These are phyloP conservation scores for Sycobia sp. DNA, from an alignment of 1,140 invertebrate species.

Conservation along the genomic window DNA sequence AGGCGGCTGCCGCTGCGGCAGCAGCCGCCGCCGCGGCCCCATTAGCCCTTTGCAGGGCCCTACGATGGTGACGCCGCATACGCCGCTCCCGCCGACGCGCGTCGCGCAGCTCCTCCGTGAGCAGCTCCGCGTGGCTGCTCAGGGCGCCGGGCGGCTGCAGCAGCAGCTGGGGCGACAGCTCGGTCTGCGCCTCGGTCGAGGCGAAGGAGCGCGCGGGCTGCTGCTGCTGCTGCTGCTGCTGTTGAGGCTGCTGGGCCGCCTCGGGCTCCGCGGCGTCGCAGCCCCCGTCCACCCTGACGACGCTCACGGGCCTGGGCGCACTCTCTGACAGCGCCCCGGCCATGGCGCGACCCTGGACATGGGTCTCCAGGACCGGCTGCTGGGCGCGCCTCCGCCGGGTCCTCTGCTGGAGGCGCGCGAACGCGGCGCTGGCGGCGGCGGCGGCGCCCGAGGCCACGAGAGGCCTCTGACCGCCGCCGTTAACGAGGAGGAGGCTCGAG, in stretches of 20 bases:
- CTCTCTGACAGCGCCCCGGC: slow-evolving; percentile 57
- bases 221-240: slow-evolving; percentile 45
- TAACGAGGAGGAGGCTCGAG: background rate
- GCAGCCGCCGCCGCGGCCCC: slow-evolving; percentile 37
- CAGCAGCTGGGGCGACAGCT: slow-evolving; percentile 40
- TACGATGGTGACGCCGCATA: slow-evolving; percentile 50
- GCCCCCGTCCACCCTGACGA: slow-evolving; percentile 51
- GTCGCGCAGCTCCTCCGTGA: slow-evolving; percentile 47
- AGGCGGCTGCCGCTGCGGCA: slow-evolving; percentile 30
- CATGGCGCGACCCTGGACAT: slow-evolving; percentile 56
- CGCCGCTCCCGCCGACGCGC: slow-evolving; percentile 53
- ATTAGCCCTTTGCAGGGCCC: slow-evolving; percentile 47
- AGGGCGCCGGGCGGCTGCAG: slow-evolving; percentile 16
- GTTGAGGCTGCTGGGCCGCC: too few species aligned
- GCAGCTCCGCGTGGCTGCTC: slow-evolving; percentile 34
- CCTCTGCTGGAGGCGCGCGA: too few species aligned
- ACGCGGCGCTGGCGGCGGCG: too few species aligned
- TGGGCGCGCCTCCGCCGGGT: too few species aligned
- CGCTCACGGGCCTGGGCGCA: slow-evolving; percentile 57
- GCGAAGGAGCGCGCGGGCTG: slow-evolving; percentile 46
- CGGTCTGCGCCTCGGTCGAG: slow-evolving; percentile 58
- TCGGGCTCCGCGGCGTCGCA: slow-evolving; percentile 44
- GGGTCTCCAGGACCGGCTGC: slow-evolving; percentile 39
- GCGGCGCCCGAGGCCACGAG: too few species aligned
- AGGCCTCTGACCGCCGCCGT: too few species aligned